A percentile compares a stretch with the other conserved stretches of the same genome.
Evolutionary conservation across 2,888 invertebrate genomes (phyloP).

Genomic region (Dynastes maya): DNA sequence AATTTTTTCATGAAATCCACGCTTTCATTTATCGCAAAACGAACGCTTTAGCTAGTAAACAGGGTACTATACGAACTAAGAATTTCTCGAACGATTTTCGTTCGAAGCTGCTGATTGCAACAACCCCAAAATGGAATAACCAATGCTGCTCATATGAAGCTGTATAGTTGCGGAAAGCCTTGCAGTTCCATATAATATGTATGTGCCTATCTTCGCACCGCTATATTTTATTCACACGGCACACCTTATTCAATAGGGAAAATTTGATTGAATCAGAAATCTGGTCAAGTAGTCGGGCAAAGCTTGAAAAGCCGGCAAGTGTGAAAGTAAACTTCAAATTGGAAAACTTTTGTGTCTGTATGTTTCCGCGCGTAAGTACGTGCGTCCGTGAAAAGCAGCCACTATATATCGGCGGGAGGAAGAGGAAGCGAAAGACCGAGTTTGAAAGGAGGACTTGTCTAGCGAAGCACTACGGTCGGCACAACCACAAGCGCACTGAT

Average conservation of each 20-base stretch:
- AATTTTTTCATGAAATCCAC: too few species aligned
- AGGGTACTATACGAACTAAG: too few species aligned
- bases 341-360: slow-evolving; percentile 27
- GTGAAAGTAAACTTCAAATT: slow-evolving; percentile 29
- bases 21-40: too few species aligned
- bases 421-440: neutral
- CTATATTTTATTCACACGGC: neutral
- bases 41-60: too few species aligned
- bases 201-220: neutral
- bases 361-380: slow-evolving; percentile 9
- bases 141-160: too few species aligned
- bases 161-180: neutral
- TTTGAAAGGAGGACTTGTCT: neutral
- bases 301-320: slow-evolving; percentile 27
- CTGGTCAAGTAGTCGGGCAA: slow-evolving; percentile 28
- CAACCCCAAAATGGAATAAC: too few species aligned
- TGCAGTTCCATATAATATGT: neutral
- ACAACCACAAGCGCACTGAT: slow-evolving; percentile 3
- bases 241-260: neutral
- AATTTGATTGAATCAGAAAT: slow-evolving; percentile 38
- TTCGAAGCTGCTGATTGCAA: too few species aligned
- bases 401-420: neutral
- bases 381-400: slow-evolving; percentile 7
- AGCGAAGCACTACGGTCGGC: neutral
- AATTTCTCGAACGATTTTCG: too few species aligned